Base-by-base conservation (phyloP, 2,888 invertebrate genomes). In the Salticus scenicus region DNA sequence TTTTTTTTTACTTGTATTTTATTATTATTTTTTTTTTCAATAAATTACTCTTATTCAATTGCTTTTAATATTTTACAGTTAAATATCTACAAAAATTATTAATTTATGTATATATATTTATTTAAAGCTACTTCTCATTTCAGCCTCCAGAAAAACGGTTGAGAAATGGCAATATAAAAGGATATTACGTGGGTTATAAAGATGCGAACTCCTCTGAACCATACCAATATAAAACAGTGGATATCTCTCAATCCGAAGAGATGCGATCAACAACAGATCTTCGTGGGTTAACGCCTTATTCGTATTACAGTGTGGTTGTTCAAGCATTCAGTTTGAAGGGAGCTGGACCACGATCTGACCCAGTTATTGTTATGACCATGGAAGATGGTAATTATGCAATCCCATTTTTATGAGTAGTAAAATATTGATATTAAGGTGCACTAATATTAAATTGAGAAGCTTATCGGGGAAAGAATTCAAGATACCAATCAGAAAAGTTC, bases 161-260 rank as follows among this genome's bases (percentile, higher is more conserved):
- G 0, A 41, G 79, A 42, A 91, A 92, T 87, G 92, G 92, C 1
- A 88, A 90, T 20, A 90, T 92, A n/a, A 89, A 90, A 28, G 92
- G 92, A 1, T 92, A 92, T 88, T 91, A 91, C 88, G 90, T 92
- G 27, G 92, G 91, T 1, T 92, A 91, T 88, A 91, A 90, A 77
- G 89, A 90, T 77, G 89, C 90, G 64, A 91, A 91, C 72, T 89
- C 90, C 37, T 90, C 90, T 7, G 89, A 90, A 2, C 91, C 90
- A 41, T 91, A 90, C 88, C 89, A 90, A 64, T 91, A 91, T 88
- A 89, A 90, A 69, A 91, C 90, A 1, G 87, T 89, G 28, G 89
- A 88, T 70, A 64, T 84, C 4, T 24, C 51, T 10, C 27, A 14
- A 0, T 74, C 69, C 14, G 75, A 81, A 41, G 76, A 82, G 5